Conservation (phyloP, 2,888 invertebrate species). For the Drosophila subsilvestris region DNA sequence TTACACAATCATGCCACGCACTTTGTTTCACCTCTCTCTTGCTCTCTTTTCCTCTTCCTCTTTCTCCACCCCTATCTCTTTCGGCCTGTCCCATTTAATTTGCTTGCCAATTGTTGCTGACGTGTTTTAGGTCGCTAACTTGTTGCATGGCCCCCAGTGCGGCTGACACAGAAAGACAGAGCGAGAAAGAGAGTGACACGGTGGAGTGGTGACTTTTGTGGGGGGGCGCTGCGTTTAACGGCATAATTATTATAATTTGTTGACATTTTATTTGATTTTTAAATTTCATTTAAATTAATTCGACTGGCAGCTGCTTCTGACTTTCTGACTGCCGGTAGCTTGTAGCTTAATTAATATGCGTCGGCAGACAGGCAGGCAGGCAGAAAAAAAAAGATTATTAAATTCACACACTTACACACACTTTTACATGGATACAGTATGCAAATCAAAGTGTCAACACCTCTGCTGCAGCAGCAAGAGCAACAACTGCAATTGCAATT, state of each 20-base stretch:
- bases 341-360: slow-evolving; percentile 72
- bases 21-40: slow-evolving; percentile 14
- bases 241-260: slow-evolving; percentile 74
- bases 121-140: slow-evolving; percentile 41
- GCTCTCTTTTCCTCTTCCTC: slow-evolving; percentile 2
- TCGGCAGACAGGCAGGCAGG: slow-evolving; percentile 43
- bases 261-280: slow-evolving; percentile 80
- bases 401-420: slow-evolving; percentile 18
- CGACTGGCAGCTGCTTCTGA: slow-evolving; percentile 65
- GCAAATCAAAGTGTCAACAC: slow-evolving; percentile 74
- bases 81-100: slow-evolving; percentile 56
- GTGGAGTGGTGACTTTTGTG: not conserved
- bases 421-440: slow-evolving; percentile 28
- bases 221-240: slow-evolving; percentile 52
- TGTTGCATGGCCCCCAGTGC: slow-evolving; percentile 31
- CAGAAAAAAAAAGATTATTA: slow-evolving; percentile 25
- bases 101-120: slow-evolving; percentile 56
- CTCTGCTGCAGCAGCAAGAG: slow-evolving; percentile 26
- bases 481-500: not conserved
- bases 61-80: slow-evolving; percentile 5
- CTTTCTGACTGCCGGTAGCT: slow-evolving; percentile 33
- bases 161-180: not conserved
- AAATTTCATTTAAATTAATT: slow-evolving; percentile 75
- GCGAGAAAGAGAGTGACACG: not conserved
- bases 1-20: slow-evolving; percentile 55